Percentiles rank a stretch among this genome's conserved stretches.
These are phyloP conservation scores for Sylvilagus bachmani DNA, from an alignment of 2,113 vertebrate genomes.

Conservation along the genomic window DNA sequence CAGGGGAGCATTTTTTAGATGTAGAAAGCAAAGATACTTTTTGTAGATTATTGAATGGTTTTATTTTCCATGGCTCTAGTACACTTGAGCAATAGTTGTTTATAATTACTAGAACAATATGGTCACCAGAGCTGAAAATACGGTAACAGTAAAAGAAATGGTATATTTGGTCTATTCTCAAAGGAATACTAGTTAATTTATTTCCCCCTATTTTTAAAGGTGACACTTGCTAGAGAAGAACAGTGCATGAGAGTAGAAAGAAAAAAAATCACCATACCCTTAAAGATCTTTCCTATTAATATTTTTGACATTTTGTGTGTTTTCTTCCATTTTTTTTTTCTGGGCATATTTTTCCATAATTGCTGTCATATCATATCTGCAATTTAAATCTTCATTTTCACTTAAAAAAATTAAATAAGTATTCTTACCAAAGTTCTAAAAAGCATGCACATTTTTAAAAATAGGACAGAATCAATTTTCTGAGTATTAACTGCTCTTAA, in stretches of 20 bases:
- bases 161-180: background rate
- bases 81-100: conserved; percentile 66
- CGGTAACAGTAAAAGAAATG: conserved; percentile 11
- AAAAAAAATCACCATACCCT: conserved; percentile 23
- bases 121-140: conserved; percentile 61
- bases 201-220: background rate
- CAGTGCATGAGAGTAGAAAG: conserved; percentile 2
- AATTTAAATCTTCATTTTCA: conserved; percentile 64
- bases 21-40: conserved; percentile 52
- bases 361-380: conserved; percentile 34
- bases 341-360: conserved; percentile 44
- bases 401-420: conserved; percentile 34
- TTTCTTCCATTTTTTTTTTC: conserved; percentile 59
- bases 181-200: conserved; percentile 43
- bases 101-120: conserved; percentile 76
- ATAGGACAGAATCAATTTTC: conserved; percentile 58
- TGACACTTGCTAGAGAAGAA: conserved; percentile 47
- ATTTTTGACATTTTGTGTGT: conserved; percentile 52
- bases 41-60: conserved; percentile 67
- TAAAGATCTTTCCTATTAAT: background rate
- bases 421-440: conserved; percentile 50
- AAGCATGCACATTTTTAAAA: background rate
- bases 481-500: conserved; percentile 67
- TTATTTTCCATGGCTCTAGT: conserved; percentile 76
- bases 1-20: conserved; percentile 71